Evolutionary conservation across 2,113 vertebrate species (phyloP), one percentile per base, ranked within the genome.

Genomic region (Callorhinus ursinus): DNA sequence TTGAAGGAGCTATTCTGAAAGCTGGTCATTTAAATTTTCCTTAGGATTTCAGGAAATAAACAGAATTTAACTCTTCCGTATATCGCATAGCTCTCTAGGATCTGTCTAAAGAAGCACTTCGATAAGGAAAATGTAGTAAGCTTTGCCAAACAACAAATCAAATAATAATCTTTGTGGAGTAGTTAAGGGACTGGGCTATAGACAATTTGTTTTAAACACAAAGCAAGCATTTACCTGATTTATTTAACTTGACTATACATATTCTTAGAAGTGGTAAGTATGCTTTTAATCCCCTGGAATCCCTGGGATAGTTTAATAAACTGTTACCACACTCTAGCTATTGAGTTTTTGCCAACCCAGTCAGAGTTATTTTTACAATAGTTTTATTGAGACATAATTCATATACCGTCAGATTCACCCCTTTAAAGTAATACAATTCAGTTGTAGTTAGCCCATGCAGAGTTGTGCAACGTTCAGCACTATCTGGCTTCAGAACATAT

Each of bases 1-100:
- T 92, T 92, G 13, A 91, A 91, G 80, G 42, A 92, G 59, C 46
- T 80, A 36, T 61, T 88, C 77, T 89, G 7, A 26, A 97, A 93
- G n/a, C 63, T 76, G 39, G 42, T 67, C 55, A 57, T 79, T 96
- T 69, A 80, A 74, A 65, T 33, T 92, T 65, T 72, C 51, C 21
- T 31, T 63, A 39, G 12, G 39, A 59, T 42, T 96, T 93, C 4
- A 33, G 46, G 82, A 7, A 69, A 59, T 90, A 71, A 88, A 67
- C 2, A 63, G 39, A 89, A 90, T 94, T 92, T 88, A 57, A 36
- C 88, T 88, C 36, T 90, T 91, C 51, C 21, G 13, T 12, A 31
- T 10, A 51, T 18, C 16, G 6, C 33, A 63, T 42, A 94, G 21
- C 28, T 90, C 7, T 15, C 7, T 28, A 88, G 85, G 10, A 12